Percentiles rank a stretch among this genome's conserved stretches.
Evolutionary conservation across 2,113 vertebrate genomes (phyloP).

Genomic region (Eptatretus burgeri): DNA sequence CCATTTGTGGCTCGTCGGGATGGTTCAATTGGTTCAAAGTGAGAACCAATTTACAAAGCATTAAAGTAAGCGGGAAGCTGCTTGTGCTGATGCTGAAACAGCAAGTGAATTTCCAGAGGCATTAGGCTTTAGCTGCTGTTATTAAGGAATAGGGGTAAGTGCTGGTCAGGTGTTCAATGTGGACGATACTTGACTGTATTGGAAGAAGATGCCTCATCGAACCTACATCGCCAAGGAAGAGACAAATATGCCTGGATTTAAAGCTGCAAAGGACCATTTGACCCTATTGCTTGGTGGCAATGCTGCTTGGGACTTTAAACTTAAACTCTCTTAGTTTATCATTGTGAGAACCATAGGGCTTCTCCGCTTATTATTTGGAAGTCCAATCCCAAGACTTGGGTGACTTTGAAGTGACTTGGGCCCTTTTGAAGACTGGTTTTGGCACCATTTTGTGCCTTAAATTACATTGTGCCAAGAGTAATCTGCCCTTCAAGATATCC

Average conservation of each 20-base stretch:
- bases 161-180: conserved; percentile 3
- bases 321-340: conserved; percentile 6
- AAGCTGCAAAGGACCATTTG: background rate
- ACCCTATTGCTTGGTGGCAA: conserved; percentile 4
- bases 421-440: conserved; percentile 2
- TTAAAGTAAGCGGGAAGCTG: conserved; percentile 4
- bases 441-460: conserved; percentile 5
- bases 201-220: conserved; percentile 3
- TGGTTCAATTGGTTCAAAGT: conserved; percentile 7
- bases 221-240: conserved; percentile 7
- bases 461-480: background rate
- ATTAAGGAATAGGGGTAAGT: background rate
- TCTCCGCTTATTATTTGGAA: background rate
- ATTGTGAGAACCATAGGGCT: background rate
- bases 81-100: background rate
- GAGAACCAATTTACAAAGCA: background rate
- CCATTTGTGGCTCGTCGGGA: background rate
- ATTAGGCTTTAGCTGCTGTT: background rate
- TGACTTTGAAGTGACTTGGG: too few relatives aligned
- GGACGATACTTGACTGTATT: background rate
- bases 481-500: background rate
- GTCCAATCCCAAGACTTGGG: background rate
- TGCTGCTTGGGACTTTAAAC: conserved; percentile 1
- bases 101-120: background rate
- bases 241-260: conserved; percentile 1